Evolutionary conservation across 2,797 vertebrate genomes (phyloP).

Genomic region (Nannoperca australis): DNA sequence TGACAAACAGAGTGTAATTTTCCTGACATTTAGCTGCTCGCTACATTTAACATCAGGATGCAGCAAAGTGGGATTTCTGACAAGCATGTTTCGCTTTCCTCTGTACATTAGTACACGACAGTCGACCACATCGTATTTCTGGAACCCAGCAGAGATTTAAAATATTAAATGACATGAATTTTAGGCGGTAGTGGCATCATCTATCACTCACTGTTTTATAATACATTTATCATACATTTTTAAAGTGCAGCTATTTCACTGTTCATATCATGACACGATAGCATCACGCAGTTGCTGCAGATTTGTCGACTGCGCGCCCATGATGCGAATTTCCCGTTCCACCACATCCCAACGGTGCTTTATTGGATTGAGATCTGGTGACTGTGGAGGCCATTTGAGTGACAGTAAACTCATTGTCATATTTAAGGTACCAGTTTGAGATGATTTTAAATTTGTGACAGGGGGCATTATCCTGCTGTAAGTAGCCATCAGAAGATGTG

Average conservation of each 20-base stretch:
- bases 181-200: not conserved
- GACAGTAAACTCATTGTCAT: no score
- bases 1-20: conserved; percentile 41
- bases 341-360: no score
- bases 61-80: conserved; percentile 16
- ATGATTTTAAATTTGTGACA: no score
- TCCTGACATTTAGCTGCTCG: conserved; percentile 18
- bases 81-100: not conserved
- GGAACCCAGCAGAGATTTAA: not conserved
- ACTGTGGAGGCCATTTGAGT: no score
- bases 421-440: no score
- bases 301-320: no score
- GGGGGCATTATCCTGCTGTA: no score
- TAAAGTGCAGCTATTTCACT: not conserved
- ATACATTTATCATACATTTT: not conserved
- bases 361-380: no score
- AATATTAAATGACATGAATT: not conserved
- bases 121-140: not conserved
- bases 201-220: not conserved
- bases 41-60: conserved; percentile 31
- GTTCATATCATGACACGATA: no score
- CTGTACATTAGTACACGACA: not conserved
- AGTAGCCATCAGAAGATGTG: no score
- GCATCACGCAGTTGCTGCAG: no score
- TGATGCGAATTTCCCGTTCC: no score